phyloP scores from a whole-genome alignment of 2,113 vertebrate species.

The Pontoporia blainvillei region DNA sequence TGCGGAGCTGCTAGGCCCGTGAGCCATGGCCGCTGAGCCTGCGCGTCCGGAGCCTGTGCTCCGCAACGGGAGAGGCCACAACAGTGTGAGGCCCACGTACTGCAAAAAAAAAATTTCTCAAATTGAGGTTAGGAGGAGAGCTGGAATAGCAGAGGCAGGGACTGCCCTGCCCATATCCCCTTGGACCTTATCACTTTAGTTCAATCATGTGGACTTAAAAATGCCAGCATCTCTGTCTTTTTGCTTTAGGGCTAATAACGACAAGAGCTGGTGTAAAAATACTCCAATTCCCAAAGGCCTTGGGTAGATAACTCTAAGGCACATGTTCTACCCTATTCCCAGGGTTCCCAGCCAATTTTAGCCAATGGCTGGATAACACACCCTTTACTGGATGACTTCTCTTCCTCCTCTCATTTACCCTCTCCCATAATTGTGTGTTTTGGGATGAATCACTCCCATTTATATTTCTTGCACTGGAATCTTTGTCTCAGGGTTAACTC shows the following conservation, averaged over 20 bases:
- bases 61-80: too few relatives aligned
- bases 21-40: too few relatives aligned
- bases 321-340: neutral
- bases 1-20: too few relatives aligned
- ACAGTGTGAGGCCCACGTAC: too few relatives aligned
- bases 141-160: neutral
- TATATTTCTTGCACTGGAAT: neutral
- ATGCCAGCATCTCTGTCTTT: neutral
- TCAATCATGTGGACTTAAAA: neutral
- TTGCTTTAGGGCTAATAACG: neutral
- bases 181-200: neutral
- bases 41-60: too few relatives aligned
- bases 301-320: neutral
- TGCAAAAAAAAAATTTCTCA: neutral
- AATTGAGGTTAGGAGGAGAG: neutral
- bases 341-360: neutral
- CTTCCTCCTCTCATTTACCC: neutral
- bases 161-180: neutral
- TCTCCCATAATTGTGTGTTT: neutral
- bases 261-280: neutral
- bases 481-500: neutral
- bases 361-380: neutral
- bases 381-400: neutral
- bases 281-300: neutral
- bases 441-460: neutral